Evolutionary conservation across 2,888 invertebrate species (phyloP).

Genomic region (Meloe dianella): DNA sequence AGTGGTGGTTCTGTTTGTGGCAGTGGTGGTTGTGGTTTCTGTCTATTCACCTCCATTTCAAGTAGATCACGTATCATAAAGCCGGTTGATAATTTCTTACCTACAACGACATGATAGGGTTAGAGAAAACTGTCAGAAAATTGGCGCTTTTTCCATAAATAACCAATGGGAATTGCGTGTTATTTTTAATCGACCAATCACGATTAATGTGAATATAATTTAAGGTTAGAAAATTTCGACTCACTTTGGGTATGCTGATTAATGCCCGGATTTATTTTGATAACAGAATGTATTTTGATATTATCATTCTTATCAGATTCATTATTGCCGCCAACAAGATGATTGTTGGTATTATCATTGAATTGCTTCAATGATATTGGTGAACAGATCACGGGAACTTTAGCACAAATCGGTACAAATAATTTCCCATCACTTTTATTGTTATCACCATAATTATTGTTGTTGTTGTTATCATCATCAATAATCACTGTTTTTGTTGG

Average conservation of each 20-base stretch:
- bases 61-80: slow-evolving; percentile 1
- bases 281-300: neutral
- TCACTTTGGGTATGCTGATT: neutral
- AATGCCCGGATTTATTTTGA: neutral
- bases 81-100: neutral
- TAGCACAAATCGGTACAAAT: slow-evolving; percentile 4
- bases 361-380: neutral
- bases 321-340: too few species aligned
- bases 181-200: neutral
- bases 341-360: neutral
- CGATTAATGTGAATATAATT: neutral
- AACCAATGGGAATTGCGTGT: neutral
- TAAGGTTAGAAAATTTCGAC: neutral
- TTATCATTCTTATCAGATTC: neutral
- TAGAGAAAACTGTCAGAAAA: too few species aligned
- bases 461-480: neutral
- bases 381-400: neutral
- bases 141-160: neutral
- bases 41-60: neutral
- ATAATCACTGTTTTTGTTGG: neutral
- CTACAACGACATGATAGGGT: too few species aligned
- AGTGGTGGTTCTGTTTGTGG: neutral
- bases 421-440: neutral
- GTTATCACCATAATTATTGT: neutral
- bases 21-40: neutral